Percentiles rank a stretch among this genome's conserved stretches.
These are phyloP conservation scores for Caenorhabditis sp. DNA, from an alignment of 2,888 invertebrate genomes.

Conservation along the genomic window DNA sequence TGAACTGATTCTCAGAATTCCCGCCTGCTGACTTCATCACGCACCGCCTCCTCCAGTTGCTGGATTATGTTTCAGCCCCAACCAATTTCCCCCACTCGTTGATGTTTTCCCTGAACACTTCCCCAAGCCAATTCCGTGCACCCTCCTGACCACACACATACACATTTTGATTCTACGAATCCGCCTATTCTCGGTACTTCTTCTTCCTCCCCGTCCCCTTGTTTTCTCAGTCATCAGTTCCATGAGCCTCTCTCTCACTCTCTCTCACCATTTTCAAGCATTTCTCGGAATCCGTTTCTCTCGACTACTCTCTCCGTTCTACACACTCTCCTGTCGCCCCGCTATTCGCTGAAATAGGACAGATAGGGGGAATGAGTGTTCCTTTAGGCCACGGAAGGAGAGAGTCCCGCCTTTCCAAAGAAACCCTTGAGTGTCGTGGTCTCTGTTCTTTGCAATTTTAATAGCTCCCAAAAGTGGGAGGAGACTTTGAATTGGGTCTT, in stretches of 20 bases:
- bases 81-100: neutral
- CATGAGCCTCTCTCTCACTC: constrained; percentile 14
- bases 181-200: constrained; percentile 36
- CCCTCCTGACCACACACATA: constrained; percentile 8
- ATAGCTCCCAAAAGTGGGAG: constrained; percentile 12
- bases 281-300: constrained; percentile 28
- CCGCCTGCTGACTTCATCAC: constrained; percentile 6
- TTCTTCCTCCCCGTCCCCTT: constrained; percentile 13
- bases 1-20: constrained; percentile 12
- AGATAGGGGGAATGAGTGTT: constrained; percentile 27
- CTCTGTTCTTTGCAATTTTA: constrained; percentile 30
- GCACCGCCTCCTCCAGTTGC: neutral
- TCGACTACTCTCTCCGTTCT: neutral
- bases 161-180: constrained; percentile 32
- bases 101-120: constrained; percentile 27
- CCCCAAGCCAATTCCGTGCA: constrained; percentile 30
- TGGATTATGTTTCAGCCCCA: constrained; percentile 8
- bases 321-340: neutral
- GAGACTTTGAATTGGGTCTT: neutral
- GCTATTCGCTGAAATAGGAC: constrained; percentile 26
- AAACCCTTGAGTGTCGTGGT: constrained; percentile 15
- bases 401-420: constrained; percentile 25
- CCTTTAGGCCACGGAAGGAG: constrained; percentile 8
- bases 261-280: constrained; percentile 25
- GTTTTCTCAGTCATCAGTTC: constrained; percentile 42